Conservation (phyloP, 2,888 invertebrate species). For the Meganola albula region DNA sequence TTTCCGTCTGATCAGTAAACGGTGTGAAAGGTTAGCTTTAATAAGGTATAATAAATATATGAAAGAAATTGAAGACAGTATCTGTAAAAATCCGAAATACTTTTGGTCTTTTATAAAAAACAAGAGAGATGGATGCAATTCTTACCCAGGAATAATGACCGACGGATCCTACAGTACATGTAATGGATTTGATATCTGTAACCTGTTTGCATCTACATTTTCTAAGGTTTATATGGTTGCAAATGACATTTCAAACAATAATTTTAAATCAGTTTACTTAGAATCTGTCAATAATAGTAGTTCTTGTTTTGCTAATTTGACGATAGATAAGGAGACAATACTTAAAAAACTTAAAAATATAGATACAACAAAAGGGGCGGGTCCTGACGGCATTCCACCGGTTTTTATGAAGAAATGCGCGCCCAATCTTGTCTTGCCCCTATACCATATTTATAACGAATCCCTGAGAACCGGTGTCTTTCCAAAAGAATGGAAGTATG, state of each 20-base stretch:
- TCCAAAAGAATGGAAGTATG: conserved; percentile 3
- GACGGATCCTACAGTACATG: background rate
- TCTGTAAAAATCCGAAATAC: background rate
- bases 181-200: background rate
- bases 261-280: background rate
- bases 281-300: background rate
- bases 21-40: background rate
- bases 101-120: conserved; percentile 1
- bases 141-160: conserved; percentile 1
- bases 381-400: background rate
- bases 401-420: background rate
- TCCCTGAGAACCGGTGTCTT: background rate
- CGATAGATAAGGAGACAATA: background rate
- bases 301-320: background rate
- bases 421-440: background rate
- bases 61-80: background rate
- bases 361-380: conserved; percentile 1
- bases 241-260: background rate
- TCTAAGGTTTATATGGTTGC: background rate
- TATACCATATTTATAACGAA: background rate
- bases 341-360: background rate
- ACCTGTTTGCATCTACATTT: background rate
- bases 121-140: background rate
- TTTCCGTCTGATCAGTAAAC: conserved; percentile 1
- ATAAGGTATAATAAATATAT: conserved; percentile 3